A percentile compares a stretch with the other conserved stretches of the same genome.
Conservation (phyloP, 2,797 vertebrate species). For the Chaetophractus vellerosus region DNA sequence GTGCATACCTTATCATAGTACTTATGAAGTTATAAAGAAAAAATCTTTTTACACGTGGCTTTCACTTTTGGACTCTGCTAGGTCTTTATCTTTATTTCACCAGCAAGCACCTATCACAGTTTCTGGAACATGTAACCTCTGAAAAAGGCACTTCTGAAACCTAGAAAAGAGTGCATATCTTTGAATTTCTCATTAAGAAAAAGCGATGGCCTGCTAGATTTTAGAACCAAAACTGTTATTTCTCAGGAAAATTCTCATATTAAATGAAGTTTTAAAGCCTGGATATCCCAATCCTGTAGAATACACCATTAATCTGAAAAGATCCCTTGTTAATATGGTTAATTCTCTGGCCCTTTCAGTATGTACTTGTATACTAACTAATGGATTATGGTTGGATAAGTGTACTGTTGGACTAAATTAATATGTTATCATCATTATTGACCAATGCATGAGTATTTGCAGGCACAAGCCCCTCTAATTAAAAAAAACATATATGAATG, state of each 20-base stretch:
- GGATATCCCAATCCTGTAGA: background rate
- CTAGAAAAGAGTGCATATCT: background rate
- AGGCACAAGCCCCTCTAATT: background rate
- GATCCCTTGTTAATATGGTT: background rate
- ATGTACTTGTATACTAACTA: background rate
- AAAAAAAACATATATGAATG: background rate
- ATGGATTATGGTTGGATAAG: background rate
- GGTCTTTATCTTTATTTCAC: constrained; percentile 25
- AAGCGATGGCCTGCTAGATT: constrained; percentile 3
- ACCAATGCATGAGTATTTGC: constrained; percentile 34
- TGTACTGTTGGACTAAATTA: constrained; percentile 17
- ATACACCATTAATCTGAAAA: constrained; percentile 28
- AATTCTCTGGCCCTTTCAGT: background rate
- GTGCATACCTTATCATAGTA: background rate
- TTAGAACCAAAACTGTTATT: background rate
- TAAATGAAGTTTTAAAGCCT: constrained; percentile 28
- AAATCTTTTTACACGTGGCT: background rate
- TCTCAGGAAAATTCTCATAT: constrained; percentile 4
- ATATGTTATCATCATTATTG: constrained; percentile 21
- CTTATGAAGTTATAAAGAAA: constrained; percentile 34
- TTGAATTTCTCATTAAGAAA: constrained; percentile 1
- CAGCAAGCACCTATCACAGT: background rate
- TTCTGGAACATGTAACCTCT: constrained; percentile 22
- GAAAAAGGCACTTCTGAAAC: constrained; percentile 23
- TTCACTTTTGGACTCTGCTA: background rate